These are phyloP conservation scores for Harmothoe impar DNA, from an alignment of 2,888 invertebrate species.

Conservation along the genomic window DNA sequence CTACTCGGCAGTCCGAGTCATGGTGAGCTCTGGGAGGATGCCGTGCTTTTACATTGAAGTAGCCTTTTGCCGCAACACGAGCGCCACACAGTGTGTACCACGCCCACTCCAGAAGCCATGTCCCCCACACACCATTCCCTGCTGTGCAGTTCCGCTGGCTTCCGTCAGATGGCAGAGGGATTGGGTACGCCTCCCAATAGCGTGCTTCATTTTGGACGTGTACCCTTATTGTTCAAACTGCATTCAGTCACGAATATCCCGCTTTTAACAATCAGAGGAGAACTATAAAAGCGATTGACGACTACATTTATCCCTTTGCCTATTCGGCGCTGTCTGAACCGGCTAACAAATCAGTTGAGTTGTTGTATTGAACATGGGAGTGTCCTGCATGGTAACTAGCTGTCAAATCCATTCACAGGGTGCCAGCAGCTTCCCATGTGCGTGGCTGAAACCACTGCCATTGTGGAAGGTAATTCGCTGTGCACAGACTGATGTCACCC, in stretches of 20 bases:
- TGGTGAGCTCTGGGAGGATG: too few species aligned
- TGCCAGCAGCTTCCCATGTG: neutral
- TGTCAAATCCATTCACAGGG: neutral
- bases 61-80: too few species aligned
- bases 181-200: neutral
- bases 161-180: neutral
- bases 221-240: neutral
- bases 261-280: slow-evolving; percentile 2
- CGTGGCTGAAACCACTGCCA: neutral
- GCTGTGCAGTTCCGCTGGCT: neutral
- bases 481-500: neutral
- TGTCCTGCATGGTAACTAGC: neutral
- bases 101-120: too few species aligned
- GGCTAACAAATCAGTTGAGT: neutral
- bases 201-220: neutral
- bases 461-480: neutral
- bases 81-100: too few species aligned
- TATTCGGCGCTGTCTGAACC: neutral
- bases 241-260: slow-evolving; percentile 20
- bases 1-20: too few species aligned
- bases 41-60: too few species aligned
- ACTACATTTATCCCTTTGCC: neutral
- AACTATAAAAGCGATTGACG: slow-evolving; percentile 16
- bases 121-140: neutral
- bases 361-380: slow-evolving; percentile 2